phyloP scores from a whole-genome alignment of 2,797 vertebrate species.

The Iguana delicatissima region DNA sequence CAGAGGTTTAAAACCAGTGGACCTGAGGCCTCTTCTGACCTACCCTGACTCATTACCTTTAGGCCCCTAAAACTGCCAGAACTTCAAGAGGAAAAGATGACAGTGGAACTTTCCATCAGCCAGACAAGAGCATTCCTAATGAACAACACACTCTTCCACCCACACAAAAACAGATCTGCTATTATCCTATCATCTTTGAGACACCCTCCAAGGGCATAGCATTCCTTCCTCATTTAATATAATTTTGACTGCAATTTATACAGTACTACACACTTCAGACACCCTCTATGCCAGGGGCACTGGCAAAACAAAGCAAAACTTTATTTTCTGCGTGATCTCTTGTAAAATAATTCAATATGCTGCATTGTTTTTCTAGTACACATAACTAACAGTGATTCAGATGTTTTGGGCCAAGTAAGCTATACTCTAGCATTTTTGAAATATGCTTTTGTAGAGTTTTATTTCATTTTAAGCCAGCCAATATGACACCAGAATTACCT shows the following conservation, averaged over 20 bases:
- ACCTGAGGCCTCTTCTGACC: background rate
- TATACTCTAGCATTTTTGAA: background rate
- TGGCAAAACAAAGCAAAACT: background rate
- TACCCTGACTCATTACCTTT: background rate
- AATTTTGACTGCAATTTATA: background rate
- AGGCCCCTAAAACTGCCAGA: background rate
- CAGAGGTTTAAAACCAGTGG: background rate
- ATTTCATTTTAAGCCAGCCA: background rate
- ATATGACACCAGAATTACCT: background rate
- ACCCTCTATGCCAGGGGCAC: background rate
- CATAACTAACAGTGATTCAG: background rate
- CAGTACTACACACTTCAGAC: background rate
- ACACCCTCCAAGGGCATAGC: background rate
- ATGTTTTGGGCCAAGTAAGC: background rate
- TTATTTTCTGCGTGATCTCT: background rate
- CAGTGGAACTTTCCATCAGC: background rate
- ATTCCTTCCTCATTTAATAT: background rate
- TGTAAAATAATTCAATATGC: background rate
- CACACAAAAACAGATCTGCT: background rate
- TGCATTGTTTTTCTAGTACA: background rate
- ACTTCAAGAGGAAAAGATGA: background rate
- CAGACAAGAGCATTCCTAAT: background rate
- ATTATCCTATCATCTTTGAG: background rate
- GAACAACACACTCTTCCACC: background rate
- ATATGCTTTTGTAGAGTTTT: background rate